Base-by-base conservation (phyloP, 1,140 invertebrate species). In the Augochlora pura region DNA sequence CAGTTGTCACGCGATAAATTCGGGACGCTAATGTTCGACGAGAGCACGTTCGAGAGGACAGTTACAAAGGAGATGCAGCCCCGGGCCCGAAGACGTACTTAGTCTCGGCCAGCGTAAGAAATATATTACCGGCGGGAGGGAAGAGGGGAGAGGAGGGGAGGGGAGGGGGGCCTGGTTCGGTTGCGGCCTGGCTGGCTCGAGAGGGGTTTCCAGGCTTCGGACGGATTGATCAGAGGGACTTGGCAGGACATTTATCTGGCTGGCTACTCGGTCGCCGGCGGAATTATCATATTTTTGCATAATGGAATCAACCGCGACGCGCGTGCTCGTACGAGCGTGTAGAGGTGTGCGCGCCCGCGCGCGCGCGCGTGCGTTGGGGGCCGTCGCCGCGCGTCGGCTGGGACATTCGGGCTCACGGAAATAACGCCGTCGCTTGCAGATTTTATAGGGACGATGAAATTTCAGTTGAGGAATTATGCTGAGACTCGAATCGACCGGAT, bases 211-310 rank as follows among this genome's bases (percentile, higher is more conserved):
- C 46, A 68, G 25, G 59, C 16, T 76, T 71, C 38, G 70, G 68
- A 25, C 49, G 80, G 72, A 87, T 87, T 85, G 86, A 88, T 87
- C 83, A 79, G 77, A 70, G 70, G 79, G 32, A 18, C 25, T 67
- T 80, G 85, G 75, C 85, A 83, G 86, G 78, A 74, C 86, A 87
- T 88, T 88, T 85, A 84, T 88, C 85, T 78, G 77, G 39, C 60
- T 23, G 68, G 57, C 65, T 81, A 65, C 76, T 72, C 62, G 59
- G 59, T 81, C 65, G 73, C 67, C 38, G 25, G 32, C n/a, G 71
- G 60, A 81, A 90, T 90, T 89, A 90, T 89, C 89, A 90, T 90
- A 90, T 88, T 88, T 90, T 90, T 89, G 88, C 88, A 90, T 90
- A 90, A 89, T 89, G 82, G 85, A 88, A 89, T 88, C 87, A 83